Evolutionary conservation across 2,113 vertebrate species (phyloP).

Genomic region (Amblyopsis rosae): DNA sequence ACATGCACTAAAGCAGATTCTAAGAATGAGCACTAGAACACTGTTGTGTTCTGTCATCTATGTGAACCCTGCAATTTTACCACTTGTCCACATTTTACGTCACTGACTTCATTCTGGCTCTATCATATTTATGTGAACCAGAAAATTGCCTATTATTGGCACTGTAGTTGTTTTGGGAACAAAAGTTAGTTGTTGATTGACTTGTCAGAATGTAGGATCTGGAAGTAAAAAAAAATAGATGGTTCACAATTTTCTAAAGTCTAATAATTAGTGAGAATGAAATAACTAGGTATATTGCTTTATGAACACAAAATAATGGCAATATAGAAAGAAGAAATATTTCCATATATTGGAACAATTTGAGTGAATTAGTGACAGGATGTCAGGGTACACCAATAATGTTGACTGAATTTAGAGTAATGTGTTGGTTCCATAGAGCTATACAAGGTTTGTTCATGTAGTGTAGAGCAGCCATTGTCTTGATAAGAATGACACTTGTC

Average conservation of each 20-base stretch:
- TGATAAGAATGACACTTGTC: neutral
- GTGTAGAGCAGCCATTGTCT: neutral
- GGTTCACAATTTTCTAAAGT: no score
- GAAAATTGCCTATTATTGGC: neutral
- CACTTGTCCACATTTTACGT: neutral
- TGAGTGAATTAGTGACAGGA: slow-evolving; percentile 8
- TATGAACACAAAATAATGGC: neutral
- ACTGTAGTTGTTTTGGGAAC: neutral
- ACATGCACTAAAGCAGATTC: neutral
- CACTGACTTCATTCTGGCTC: neutral
- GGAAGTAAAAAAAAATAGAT: no score
- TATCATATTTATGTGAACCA: neutral
- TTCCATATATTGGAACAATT: neutral
- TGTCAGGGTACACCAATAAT: slow-evolving; percentile 12
- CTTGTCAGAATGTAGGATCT: no score
- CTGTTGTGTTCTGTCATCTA: neutral
- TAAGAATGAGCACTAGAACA: neutral
- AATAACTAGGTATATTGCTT: neutral
- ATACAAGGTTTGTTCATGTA: no score
- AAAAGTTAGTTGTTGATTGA: no score
- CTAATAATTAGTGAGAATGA: neutral
- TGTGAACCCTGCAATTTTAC: neutral
- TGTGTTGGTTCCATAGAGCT: no score
- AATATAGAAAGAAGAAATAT: neutral
- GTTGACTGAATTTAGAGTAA: neutral